Conservation (phyloP, 2,113 vertebrate genomes). For the Mesoclemmys tuberculata region DNA sequence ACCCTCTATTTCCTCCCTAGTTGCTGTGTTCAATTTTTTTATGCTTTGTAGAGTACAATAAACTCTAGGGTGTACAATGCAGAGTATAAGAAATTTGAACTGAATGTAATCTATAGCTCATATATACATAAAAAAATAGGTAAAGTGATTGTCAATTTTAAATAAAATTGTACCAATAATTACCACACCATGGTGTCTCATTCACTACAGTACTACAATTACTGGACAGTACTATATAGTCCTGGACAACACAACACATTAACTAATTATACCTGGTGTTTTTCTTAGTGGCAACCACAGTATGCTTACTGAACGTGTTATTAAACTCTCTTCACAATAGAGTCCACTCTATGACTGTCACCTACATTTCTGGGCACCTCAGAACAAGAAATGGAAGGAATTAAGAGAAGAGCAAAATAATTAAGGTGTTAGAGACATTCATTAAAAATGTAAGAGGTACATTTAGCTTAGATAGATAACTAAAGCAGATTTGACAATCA, state of each 20-base stretch:
- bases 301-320: background rate
- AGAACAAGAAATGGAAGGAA: background rate
- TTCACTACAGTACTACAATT: background rate
- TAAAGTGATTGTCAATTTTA: background rate
- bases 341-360: background rate
- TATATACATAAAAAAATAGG: background rate
- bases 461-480: background rate
- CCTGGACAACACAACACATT: accelerated
- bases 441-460: background rate
- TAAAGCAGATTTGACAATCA: background rate
- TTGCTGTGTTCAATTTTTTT: background rate
- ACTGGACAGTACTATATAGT: background rate
- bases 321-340: background rate
- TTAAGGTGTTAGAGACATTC: background rate
- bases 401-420: background rate
- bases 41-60: background rate
- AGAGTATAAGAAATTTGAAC: background rate
- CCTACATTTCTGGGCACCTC: background rate
- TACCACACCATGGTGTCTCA: background rate
- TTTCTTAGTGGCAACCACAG: background rate
- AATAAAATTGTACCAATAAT: background rate
- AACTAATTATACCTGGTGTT: background rate
- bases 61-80: accelerated
- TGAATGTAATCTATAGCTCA: background rate
- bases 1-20: background rate